Percentiles rank a stretch among this genome's conserved stretches.
Evolutionary conservation across 30 jellyfish, hydroid and myxozoan genomes (phyloP).

Genomic region (Nemopilema nomurai): DNA sequence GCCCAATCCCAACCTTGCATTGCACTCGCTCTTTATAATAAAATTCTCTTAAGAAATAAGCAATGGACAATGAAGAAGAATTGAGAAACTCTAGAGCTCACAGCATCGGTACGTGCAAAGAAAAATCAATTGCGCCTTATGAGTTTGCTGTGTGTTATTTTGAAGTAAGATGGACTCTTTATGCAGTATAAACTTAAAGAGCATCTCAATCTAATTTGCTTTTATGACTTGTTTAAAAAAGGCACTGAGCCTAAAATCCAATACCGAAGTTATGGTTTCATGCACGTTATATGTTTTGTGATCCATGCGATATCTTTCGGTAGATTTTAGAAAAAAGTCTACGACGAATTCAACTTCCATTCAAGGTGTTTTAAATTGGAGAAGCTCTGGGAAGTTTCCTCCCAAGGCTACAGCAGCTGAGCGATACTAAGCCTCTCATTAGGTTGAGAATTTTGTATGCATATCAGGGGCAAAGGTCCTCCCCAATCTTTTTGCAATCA

Average conservation of each 20-base stretch:
- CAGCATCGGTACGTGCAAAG: too few species aligned
- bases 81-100: too few species aligned
- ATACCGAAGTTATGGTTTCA: constrained; percentile 4
- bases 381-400: constrained; percentile 19
- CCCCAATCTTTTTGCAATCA: not conserved
- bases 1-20: too few species aligned
- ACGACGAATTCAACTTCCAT: constrained; percentile 3
- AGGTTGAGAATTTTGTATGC: constrained; percentile 12
- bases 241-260: constrained; percentile 28
- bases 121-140: too few species aligned
- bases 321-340: constrained; percentile 24
- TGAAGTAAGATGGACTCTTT: too few species aligned
- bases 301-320: constrained; percentile 18
- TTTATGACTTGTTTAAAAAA: constrained; percentile 1
- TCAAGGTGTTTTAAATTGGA: constrained; percentile 18
- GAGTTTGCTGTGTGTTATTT: too few species aligned
- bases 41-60: too few species aligned
- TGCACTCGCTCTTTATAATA: too few species aligned
- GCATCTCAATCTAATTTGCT: constrained; percentile 17
- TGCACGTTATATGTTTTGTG: constrained; percentile 20
- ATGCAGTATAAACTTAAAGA: constrained; percentile 8
- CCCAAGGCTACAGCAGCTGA: constrained; percentile 34
- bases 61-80: too few species aligned
- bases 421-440: constrained; percentile 22
- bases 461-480: not conserved